These are phyloP conservation scores for Epinotia brunnichana DNA, from an alignment of 2,888 invertebrate genomes.

Conservation along the genomic window DNA sequence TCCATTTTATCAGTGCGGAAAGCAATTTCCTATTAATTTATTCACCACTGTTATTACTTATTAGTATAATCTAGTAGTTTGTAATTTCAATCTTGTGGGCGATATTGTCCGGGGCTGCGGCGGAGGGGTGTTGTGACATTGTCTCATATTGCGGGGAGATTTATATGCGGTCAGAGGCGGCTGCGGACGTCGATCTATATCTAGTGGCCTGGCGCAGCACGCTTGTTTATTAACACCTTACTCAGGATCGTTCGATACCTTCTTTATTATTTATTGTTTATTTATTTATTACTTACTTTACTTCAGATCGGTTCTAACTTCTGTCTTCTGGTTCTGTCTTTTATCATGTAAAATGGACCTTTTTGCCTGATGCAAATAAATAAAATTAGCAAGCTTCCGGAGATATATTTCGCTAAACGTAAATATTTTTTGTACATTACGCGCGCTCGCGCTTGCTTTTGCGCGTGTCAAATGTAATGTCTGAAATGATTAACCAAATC, in stretches of 20 bases:
- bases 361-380: too few species aligned
- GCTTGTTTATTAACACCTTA: conserved; percentile 25
- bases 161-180: conserved; percentile 66
- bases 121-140: conserved; percentile 75
- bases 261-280: not conserved
- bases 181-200: conserved; percentile 48
- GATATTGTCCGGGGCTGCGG: conserved; percentile 51
- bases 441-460: too few species aligned
- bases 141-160: conserved; percentile 77
- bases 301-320: too few species aligned
- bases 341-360: too few species aligned
- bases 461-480: too few species aligned
- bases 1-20: too few species aligned
- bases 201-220: conserved; percentile 5
- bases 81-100: conserved; percentile 28
- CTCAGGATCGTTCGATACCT: not conserved
- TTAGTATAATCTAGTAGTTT: conserved; percentile 12
- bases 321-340: too few species aligned
- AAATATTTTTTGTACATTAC: too few species aligned
- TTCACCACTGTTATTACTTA: not conserved
- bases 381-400: too few species aligned
- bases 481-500: too few species aligned
- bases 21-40: not conserved
- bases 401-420: too few species aligned
- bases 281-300: too few species aligned